Evolutionary conservation across 2,113 vertebrate species (phyloP).

Genomic region (Gymnorhina tibicen): DNA sequence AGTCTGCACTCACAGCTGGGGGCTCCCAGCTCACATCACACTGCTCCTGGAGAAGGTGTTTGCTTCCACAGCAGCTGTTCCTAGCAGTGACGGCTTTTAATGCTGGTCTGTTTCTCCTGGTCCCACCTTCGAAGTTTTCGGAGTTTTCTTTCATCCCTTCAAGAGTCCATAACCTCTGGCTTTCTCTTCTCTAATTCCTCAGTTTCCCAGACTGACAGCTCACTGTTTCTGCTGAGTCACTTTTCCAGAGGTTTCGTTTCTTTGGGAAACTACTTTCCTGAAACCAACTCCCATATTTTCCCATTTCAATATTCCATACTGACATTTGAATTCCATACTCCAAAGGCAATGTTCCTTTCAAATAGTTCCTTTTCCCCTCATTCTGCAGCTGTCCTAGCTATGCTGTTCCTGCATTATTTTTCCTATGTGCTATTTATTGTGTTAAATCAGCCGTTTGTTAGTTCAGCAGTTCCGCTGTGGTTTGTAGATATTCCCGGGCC

Average conservation of each 20-base stretch:
- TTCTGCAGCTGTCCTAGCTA: constrained; percentile 21
- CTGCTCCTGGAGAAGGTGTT: not conserved
- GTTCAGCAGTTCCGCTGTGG: not conserved
- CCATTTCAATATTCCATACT: not conserved
- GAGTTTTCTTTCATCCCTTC: not conserved
- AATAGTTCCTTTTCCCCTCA: not conserved
- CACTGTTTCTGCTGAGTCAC: not conserved
- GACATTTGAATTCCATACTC: not conserved
- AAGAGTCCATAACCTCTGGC: not conserved
- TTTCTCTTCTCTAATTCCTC: not conserved
- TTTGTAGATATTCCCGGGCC: constrained; percentile 17
- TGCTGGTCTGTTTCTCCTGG: not conserved
- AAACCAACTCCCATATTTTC: not conserved
- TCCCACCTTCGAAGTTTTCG: not conserved
- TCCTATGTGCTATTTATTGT: constrained; percentile 41
- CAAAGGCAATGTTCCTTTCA: not conserved
- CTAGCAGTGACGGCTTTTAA: not conserved
- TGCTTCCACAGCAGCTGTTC: not conserved
- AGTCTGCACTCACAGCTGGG: rapidly evolving
- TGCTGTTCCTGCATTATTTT: constrained; percentile 43
- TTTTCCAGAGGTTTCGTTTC: not conserved
- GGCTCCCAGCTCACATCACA: not conserved
- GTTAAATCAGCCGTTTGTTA: constrained; percentile 60
- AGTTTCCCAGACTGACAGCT: not conserved
- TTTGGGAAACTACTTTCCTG: not conserved